phyloP scores from a whole-genome alignment of 2,888 invertebrate species.

The Acronicta leporina region DNA sequence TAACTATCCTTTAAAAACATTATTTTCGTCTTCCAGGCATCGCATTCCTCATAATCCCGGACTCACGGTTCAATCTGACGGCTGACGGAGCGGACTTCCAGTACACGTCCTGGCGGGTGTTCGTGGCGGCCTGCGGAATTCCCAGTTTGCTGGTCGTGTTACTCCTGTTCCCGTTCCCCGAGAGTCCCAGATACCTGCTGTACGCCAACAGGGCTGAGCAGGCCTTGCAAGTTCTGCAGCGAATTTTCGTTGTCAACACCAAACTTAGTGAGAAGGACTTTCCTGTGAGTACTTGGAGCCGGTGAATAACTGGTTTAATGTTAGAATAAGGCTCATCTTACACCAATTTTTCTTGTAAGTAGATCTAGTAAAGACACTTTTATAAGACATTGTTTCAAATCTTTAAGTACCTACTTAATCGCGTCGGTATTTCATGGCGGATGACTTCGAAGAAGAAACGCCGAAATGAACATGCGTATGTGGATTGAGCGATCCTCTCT shows the following conservation, averaged over 20 bases:
- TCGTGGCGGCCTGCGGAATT: constrained; percentile 90
- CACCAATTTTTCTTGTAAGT: too few relatives aligned
- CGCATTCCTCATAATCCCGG: constrained; percentile 83
- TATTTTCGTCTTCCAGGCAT: constrained; percentile 69
- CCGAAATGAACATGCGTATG: too few relatives aligned
- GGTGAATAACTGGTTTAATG: too few relatives aligned
- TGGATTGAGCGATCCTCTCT: too few relatives aligned
- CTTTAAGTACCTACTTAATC: too few relatives aligned
- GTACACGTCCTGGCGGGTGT: constrained; percentile 91
- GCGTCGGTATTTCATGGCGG: too few relatives aligned
- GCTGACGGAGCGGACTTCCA: constrained; percentile 70
- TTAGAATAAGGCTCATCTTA: too few relatives aligned
- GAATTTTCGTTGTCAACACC: constrained; percentile 88
- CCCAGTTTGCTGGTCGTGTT: constrained; percentile 87
- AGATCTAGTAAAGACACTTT: too few relatives aligned
- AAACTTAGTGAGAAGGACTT: constrained; percentile 83
- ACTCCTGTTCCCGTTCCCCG: constrained; percentile 87
- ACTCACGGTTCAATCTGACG: constrained; percentile 75
- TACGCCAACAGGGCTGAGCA: constrained; percentile 83
- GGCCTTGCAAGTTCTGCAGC: constrained; percentile 86
- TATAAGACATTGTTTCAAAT: too few relatives aligned
- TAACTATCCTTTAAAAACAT: background rate
- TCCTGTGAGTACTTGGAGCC: constrained; percentile 77
- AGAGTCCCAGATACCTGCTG: constrained; percentile 89
- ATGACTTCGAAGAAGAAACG: too few relatives aligned